phyloP scores from a whole-genome alignment of 2,797 vertebrate species.

The Meda fulgida region DNA sequence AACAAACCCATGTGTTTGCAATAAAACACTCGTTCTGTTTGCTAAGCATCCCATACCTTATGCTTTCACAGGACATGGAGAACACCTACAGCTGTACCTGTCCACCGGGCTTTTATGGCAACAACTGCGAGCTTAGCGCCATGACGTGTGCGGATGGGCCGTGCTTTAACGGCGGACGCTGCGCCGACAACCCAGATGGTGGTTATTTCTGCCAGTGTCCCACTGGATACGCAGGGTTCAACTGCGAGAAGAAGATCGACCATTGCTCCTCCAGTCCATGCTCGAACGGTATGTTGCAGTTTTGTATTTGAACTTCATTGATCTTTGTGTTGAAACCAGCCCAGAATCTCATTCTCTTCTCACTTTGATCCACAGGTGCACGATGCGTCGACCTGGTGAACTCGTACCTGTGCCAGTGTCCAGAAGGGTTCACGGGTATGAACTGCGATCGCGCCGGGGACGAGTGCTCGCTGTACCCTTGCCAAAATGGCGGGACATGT shows the following conservation, averaged over 20 bases:
- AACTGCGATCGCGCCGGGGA: conserved; percentile 89
- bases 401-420: conserved; percentile 93
- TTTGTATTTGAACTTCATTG: not conserved
- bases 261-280: conserved; percentile 92
- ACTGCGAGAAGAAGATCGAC: conserved; percentile 96
- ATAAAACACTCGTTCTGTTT: not conserved
- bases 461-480: conserved; percentile 87
- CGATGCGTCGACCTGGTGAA: conserved; percentile 91
- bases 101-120: conserved; percentile 93
- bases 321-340: not conserved
- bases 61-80: conserved; percentile 84
- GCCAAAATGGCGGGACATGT: conserved; percentile 91
- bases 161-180: conserved; percentile 92
- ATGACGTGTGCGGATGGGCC: conserved; percentile 95
- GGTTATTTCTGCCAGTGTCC: conserved; percentile 95
- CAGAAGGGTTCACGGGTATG: conserved; percentile 89
- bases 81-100: conserved; percentile 92
- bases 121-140: conserved; percentile 91
- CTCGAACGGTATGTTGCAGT: conserved; percentile 84
- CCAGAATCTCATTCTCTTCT: not conserved
- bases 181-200: conserved; percentile 88
- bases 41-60: not conserved
- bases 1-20: not conserved
- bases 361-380: conserved; percentile 81
- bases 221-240: conserved; percentile 91